Conservation (phyloP, 2,113 vertebrate species). For the Spilogale gracilis region DNA sequence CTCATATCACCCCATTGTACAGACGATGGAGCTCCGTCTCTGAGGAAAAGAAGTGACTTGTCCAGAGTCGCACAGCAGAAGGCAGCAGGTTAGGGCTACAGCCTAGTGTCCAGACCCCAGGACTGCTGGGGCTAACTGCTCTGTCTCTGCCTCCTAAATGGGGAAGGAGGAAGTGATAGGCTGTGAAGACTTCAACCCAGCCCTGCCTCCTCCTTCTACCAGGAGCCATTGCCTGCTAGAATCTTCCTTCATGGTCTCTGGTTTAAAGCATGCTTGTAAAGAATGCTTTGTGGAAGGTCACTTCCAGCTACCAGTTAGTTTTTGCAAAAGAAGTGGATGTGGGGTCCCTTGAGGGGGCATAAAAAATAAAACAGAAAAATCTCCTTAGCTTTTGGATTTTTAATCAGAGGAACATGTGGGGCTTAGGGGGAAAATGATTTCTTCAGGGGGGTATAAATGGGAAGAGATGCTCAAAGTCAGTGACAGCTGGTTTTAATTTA, state of each 20-base stretch:
- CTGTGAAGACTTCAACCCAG: not conserved
- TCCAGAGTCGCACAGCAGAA: not conserved
- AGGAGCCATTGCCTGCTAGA: not conserved
- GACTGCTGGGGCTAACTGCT: not conserved
- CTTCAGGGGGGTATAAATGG: constrained; percentile 82
- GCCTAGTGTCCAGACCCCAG: fast-evolving
- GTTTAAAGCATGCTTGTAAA: constrained; percentile 8
- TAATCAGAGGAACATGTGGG: constrained; percentile 78
- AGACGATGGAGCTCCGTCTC: not conserved
- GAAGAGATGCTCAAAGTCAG: constrained; percentile 79
- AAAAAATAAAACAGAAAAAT: constrained; percentile 79
- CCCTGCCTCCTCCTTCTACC: not conserved
- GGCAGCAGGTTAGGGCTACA: not conserved
- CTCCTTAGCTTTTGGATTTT: constrained; percentile 83
- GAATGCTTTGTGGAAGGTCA: constrained; percentile 66
- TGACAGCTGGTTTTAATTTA: constrained; percentile 84
- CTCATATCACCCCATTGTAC: not conserved
- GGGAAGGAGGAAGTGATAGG: fast-evolving
- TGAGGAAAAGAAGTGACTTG: not conserved
- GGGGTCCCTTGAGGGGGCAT: constrained; percentile 78
- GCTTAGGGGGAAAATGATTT: constrained; percentile 69
- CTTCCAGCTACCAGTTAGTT: constrained; percentile 72
- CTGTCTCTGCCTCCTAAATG: not conserved
- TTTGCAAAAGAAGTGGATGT: constrained; percentile 75
- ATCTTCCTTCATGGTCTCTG: not conserved